Percentiles rank a stretch among this genome's conserved stretches.
phyloP scores from a whole-genome alignment of 2,797 vertebrate species.

The Cetoscarus ocellatus region DNA sequence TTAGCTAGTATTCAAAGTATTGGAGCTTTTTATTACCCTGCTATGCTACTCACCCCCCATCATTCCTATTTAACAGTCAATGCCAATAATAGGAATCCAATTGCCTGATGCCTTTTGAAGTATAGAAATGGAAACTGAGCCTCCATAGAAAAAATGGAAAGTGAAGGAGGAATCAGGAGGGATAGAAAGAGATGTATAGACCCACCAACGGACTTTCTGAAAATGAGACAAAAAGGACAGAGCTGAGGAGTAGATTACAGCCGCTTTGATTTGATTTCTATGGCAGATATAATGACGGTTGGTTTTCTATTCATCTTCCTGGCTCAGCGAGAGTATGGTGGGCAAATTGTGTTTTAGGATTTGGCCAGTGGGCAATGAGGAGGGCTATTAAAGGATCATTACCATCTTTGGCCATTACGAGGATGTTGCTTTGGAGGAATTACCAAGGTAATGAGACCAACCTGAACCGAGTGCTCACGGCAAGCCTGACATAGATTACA shows the following conservation, averaged over 20 bases:
- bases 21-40: conserved; percentile 37
- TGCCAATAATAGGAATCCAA: conserved; percentile 73
- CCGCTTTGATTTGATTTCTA: conserved; percentile 83
- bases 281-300: conserved; percentile 81
- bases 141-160: conserved; percentile 52
- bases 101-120: conserved; percentile 73
- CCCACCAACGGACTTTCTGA: conserved; percentile 24
- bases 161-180: conserved; percentile 14
- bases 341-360: conserved; percentile 82
- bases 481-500: conserved; percentile 61
- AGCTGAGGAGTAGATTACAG: conserved; percentile 70
- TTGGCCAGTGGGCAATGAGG: conserved; percentile 83
- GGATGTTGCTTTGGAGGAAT: conserved; percentile 83
- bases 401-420: conserved; percentile 83
- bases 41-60: conserved; percentile 32
- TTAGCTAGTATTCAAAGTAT: no score
- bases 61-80: conserved; percentile 61
- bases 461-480: conserved; percentile 76
- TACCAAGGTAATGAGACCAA: conserved; percentile 86
- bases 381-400: conserved; percentile 87
- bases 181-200: conserved; percentile 30
- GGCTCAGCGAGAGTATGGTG: conserved; percentile 70
- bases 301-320: conserved; percentile 84
- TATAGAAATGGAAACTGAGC: conserved; percentile 62
- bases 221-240: conserved; percentile 58